A percentile compares a stretch with the other conserved stretches of the same genome.
These are phyloP conservation scores for Philopotamus ludificatus DNA, from an alignment of 1,140 invertebrate species.

Conservation along the genomic window DNA sequence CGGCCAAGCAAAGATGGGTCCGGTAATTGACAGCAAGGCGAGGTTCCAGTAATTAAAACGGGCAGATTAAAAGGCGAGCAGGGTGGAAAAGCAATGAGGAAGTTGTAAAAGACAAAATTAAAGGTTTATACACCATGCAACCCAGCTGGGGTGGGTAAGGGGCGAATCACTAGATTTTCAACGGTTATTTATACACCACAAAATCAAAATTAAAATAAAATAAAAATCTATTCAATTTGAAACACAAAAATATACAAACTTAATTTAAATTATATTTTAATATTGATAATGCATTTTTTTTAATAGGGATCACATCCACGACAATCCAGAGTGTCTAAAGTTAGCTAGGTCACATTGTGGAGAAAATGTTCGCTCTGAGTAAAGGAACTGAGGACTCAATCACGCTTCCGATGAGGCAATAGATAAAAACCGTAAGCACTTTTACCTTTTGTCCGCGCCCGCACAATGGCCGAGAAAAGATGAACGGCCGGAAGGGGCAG, in stretches of 20 bases:
- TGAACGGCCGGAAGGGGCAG: conserved; percentile 18
- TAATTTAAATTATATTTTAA: too few relatives aligned
- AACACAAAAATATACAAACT: too few relatives aligned
- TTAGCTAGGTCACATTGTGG: background rate
- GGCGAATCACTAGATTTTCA: too few relatives aligned
- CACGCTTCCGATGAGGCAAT: conserved; percentile 24
- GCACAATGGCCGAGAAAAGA: conserved; percentile 18
- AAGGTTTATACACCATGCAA: conserved; percentile 3
- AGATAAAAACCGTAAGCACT: conserved; percentile 31
- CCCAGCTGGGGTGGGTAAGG: background rate
- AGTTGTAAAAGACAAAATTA: conserved; percentile 19
- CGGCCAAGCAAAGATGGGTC: conserved; percentile 27
- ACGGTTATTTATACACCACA: too few relatives aligned
- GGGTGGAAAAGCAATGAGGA: conserved; percentile 5
- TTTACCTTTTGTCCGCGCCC: conserved; percentile 16
- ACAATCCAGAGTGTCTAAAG: too few relatives aligned
- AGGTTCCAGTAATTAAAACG: conserved; percentile 42
- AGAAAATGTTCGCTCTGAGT: conserved; percentile 10
- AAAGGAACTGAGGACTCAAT: conserved; percentile 22
- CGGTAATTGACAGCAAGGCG: conserved; percentile 41
- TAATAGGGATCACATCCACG: too few relatives aligned
- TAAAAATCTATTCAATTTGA: too few relatives aligned
- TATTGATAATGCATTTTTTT: too few relatives aligned
- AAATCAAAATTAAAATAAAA: too few relatives aligned
- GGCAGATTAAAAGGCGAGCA: conserved; percentile 38